These are phyloP conservation scores for Pteria penguin DNA, from an alignment of 2,888 invertebrate species.

Conservation along the genomic window DNA sequence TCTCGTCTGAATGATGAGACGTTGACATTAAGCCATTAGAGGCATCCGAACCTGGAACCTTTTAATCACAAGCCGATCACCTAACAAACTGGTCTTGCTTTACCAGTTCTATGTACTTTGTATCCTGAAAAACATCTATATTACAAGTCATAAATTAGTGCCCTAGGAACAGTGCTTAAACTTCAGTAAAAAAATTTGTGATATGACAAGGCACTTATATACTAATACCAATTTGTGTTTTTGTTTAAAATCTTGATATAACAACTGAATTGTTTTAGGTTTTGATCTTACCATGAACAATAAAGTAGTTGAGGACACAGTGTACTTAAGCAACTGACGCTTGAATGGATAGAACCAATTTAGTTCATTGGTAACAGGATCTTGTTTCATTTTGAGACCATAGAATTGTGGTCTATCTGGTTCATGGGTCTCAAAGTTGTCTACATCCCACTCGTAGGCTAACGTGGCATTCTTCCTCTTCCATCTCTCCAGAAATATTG, in stretches of 20 bases:
- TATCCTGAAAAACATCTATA: too few relatives aligned
- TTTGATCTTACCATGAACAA: constrained; percentile 72
- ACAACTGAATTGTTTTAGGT: too few relatives aligned
- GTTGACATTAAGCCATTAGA: too few relatives aligned
- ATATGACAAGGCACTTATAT: not conserved
- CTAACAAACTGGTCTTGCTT: too few relatives aligned
- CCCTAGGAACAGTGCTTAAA: too few relatives aligned
- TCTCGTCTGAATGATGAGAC: too few relatives aligned
- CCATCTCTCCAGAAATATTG: constrained; percentile 79
- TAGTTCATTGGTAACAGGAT: constrained; percentile 77
- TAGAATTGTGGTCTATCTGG: constrained; percentile 79
- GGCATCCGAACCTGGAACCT: too few relatives aligned
- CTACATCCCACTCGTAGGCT: constrained; percentile 81
- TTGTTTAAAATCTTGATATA: not conserved
- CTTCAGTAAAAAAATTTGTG: not conserved
- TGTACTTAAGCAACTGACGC: constrained; percentile 70
- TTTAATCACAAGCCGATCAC: too few relatives aligned
- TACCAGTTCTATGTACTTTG: too few relatives aligned
- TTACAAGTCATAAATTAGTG: too few relatives aligned
- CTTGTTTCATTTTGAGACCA: constrained; percentile 67
- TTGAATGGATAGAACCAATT: constrained; percentile 77
- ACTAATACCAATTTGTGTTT: not conserved
- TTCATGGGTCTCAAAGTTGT: constrained; percentile 79
- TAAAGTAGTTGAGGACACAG: constrained; percentile 69
- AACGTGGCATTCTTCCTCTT: constrained; percentile 76